A percentile compares a stretch with the other conserved stretches of the same genome.
Evolutionary conservation across 2,797 vertebrate species (phyloP).

Genomic region (Microchirus variegatus): DNA sequence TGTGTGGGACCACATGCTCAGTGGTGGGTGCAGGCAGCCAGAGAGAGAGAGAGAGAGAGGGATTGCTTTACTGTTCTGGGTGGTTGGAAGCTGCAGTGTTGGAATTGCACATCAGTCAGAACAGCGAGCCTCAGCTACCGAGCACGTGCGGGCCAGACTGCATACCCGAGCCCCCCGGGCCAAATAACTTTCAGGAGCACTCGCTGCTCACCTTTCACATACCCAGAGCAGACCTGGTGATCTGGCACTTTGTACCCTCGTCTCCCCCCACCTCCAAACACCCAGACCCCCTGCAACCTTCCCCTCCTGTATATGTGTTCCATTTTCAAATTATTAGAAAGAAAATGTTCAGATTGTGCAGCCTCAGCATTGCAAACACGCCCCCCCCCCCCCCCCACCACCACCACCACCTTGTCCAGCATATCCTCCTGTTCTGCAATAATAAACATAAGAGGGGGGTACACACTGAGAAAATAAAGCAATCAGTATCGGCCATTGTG

Average conservation of each 20-base stretch:
- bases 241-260: conserved; percentile 21
- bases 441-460: conserved; percentile 78
- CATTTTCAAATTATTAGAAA: conserved; percentile 70
- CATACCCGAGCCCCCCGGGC: conserved; percentile 38
- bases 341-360: conserved; percentile 76
- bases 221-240: conserved; percentile 34
- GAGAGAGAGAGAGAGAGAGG: conserved; percentile 18
- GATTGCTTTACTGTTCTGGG: conserved; percentile 50
- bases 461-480: conserved; percentile 80
- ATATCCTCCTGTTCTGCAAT: conserved; percentile 78
- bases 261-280: conserved; percentile 11
- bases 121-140: conserved; percentile 14
- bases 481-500: conserved; percentile 79
- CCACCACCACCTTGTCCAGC: conserved; percentile 48
- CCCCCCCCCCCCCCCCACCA: not conserved
- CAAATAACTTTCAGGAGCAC: conserved; percentile 12
- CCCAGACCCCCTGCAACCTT: conserved; percentile 37
- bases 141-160: conserved; percentile 49
- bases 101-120: conserved; percentile 43
- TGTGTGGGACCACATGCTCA: conserved; percentile 42
- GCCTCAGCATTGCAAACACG: conserved; percentile 60
- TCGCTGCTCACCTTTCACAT: conserved; percentile 45
- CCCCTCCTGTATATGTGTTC: conserved; percentile 1
- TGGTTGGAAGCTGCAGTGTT: conserved; percentile 24
- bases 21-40: conserved; percentile 27